Evolutionary conservation across 2,113 vertebrate species (phyloP).

Genomic region (Rhinichthys klamathensis): DNA sequence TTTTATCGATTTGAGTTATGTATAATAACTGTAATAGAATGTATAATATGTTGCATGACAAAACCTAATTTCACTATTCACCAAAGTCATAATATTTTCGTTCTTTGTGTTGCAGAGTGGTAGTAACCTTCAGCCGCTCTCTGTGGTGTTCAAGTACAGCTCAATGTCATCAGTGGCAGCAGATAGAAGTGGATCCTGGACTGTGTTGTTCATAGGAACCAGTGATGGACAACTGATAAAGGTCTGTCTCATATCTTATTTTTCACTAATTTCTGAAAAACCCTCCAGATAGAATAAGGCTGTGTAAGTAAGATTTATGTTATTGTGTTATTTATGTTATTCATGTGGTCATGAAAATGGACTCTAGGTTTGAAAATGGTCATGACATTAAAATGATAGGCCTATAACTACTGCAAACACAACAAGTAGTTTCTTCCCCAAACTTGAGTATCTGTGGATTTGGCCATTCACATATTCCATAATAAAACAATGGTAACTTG

Average conservation of each 20-base stretch:
- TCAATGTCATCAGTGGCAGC: constrained; percentile 51
- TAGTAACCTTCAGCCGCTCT: background rate
- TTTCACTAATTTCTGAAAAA: background rate
- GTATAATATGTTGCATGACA: too few relatives aligned
- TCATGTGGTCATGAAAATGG: background rate
- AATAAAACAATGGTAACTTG: too few relatives aligned
- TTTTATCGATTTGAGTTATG: too few relatives aligned
- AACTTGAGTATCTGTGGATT: too few relatives aligned
- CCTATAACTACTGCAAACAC: too few relatives aligned
- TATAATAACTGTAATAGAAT: too few relatives aligned
- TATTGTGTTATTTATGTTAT: too few relatives aligned
- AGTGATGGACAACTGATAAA: constrained; percentile 49
- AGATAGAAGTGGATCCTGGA: constrained; percentile 16
- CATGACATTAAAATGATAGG: too few relatives aligned
- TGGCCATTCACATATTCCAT: too few relatives aligned
- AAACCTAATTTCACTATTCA: background rate
- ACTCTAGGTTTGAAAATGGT: too few relatives aligned
- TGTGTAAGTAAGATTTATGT: background rate
- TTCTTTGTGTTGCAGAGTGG: background rate
- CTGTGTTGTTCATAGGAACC: constrained; percentile 52
- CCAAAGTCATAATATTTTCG: background rate
- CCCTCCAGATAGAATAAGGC: background rate
- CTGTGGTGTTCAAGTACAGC: constrained; percentile 49
- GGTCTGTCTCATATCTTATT: background rate
- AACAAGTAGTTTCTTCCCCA: too few relatives aligned